These are phyloP conservation scores for Harmothoe impar DNA, from an alignment of 2,888 invertebrate genomes.

Conservation along the genomic window DNA sequence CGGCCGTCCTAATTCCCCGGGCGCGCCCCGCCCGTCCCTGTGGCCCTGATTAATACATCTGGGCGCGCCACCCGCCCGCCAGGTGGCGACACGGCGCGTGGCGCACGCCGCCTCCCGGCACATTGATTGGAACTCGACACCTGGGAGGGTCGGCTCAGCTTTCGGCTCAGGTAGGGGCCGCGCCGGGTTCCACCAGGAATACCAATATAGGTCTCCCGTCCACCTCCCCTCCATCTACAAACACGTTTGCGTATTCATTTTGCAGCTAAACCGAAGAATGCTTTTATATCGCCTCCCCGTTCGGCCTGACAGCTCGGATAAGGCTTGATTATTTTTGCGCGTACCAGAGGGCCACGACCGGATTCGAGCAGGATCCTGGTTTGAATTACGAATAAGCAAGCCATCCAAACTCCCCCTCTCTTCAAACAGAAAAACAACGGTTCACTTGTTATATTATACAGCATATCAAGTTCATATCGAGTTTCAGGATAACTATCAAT, in stretches of 20 bases:
- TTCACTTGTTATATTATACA: too few species aligned
- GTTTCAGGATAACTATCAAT: too few species aligned
- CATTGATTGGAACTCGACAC: conserved; percentile 44
- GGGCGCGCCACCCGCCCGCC: not conserved
- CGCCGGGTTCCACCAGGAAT: not conserved
- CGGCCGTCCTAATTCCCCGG: not conserved
- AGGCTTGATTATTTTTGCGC: conserved; percentile 22
- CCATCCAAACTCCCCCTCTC: too few species aligned
- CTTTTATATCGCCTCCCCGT: conserved; percentile 31
- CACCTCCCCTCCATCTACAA: not conserved
- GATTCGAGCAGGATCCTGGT: not conserved
- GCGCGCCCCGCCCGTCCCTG: not conserved
- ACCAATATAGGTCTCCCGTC: conserved; percentile 25
- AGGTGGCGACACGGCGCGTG: conserved; percentile 47
- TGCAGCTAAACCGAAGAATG: conserved; percentile 5
- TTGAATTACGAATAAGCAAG: conserved; percentile 16
- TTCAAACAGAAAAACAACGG: too few species aligned
- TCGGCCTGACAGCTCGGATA: conserved; percentile 6
- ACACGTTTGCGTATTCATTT: conserved; percentile 35
- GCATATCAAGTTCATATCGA: too few species aligned
- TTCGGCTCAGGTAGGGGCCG: conserved; percentile 50
- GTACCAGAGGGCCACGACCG: not conserved
- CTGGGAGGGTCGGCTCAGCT: conserved; percentile 47
- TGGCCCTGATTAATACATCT: conserved; percentile 42
- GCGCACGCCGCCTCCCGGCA: not conserved